phyloP scores from a whole-genome alignment of 1,140 invertebrate genomes.

The Bombus haemorrhoidalis region DNA sequence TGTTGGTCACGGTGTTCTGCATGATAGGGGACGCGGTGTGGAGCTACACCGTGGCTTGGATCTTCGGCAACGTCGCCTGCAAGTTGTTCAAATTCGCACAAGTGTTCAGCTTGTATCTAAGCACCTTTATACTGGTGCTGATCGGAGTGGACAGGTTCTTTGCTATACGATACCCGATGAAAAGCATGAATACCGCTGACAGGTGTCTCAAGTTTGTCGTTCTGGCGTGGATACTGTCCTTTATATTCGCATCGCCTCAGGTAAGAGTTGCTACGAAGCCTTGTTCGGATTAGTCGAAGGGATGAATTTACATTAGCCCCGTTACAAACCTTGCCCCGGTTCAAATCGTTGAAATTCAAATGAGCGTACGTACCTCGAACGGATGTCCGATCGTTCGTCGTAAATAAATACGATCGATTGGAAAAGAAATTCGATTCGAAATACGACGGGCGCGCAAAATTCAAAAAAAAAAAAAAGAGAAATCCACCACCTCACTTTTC shows the following conservation, averaged over 20 bases:
- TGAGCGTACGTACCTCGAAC: no score
- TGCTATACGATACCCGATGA: slow-evolving; percentile 92
- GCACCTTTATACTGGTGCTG: slow-evolving; percentile 91
- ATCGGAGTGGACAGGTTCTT: slow-evolving; percentile 92
- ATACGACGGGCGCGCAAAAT: no score
- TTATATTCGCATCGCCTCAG: slow-evolving; percentile 91
- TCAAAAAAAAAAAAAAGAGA: no score
- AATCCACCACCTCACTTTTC: no score
- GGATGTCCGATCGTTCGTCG: no score
- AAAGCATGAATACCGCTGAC: slow-evolving; percentile 86
- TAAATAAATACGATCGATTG: no score
- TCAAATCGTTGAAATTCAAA: no score
- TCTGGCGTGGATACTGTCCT: slow-evolving; percentile 87
- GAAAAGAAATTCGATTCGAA: no score
- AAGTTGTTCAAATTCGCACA: slow-evolving; percentile 92
- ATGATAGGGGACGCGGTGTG: slow-evolving; percentile 90
- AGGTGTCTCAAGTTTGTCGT: slow-evolving; percentile 85
- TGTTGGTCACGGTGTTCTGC: slow-evolving; percentile 91
- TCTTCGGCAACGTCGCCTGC: slow-evolving; percentile 89
- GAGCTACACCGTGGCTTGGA: slow-evolving; percentile 91
- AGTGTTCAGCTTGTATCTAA: slow-evolving; percentile 92
- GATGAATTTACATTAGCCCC: no score
- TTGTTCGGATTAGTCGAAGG: no score
- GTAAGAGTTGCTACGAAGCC: slow-evolving; percentile 80
- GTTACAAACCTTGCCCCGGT: no score